Base-by-base conservation (phyloP, 2,113 vertebrate genomes). In the Phalacrocorax brasilianus region DNA sequence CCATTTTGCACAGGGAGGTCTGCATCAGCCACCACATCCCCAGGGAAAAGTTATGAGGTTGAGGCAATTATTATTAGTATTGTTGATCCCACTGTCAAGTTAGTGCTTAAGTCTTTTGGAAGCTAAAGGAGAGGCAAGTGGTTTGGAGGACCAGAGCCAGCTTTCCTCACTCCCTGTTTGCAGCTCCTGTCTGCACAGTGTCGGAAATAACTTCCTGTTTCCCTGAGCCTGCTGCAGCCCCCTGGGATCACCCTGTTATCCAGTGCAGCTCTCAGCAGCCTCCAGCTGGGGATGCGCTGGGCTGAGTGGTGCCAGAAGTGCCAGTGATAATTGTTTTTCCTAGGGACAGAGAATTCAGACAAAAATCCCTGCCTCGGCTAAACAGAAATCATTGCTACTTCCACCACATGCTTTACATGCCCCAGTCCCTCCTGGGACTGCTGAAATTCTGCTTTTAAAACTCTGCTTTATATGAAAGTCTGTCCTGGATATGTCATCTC, bases 401-500 rank as follows among this genome's bases (percentile, higher is more conserved):
- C 91, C 50, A 26, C 65, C 0, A 0, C 50, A 15, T 62, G 80
- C 89, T 91, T 86, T 86, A 16, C 53, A 11, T 82, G 70, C 80
- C 65, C 66, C 27, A 5, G 44, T 89, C 66, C 80, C 14, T 70
- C 91, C 65, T 30, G 77, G 80, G 91, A 97, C 86, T 53, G 76
- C 58, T 91, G 79, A 87, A 95, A 93, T 91, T 92, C 89, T 76
- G 89, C 83, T 91, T 89, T 94, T 68, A 93, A 80, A 88, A 79
- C 53, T 74, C 79, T 78, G 65, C 84, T 84, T 92, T 79, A 59
- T 96, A 93, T 80, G 79, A 91, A 95, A 89, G 81, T 66, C 89
- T 95, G 92, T 58, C 95, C 95, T 91, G 91, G 84, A 92, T 97
- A 89, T 96, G 91, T 97, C 97, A 95, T 85, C 85, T 95, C 5